phyloP scores from a whole-genome alignment of 2,888 invertebrate species.

The Protophormia terraenovae region DNA sequence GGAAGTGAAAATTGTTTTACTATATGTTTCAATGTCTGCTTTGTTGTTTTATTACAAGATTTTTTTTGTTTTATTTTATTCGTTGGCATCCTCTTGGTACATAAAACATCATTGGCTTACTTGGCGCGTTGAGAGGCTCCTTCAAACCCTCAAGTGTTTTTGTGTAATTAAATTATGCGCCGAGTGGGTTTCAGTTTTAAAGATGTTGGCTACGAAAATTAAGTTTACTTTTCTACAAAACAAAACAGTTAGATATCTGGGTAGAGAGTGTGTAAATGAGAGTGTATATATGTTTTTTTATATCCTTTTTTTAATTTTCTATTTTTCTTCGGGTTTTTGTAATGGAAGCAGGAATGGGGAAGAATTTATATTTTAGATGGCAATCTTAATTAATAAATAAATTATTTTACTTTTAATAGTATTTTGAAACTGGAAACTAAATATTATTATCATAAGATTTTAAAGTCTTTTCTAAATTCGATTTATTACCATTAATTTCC shows the following conservation, averaged over 20 bases:
- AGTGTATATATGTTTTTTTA: neutral
- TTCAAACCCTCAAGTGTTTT: slow-evolving; percentile 65
- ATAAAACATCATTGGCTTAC: slow-evolving; percentile 61
- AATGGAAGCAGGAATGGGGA: slow-evolving; percentile 15
- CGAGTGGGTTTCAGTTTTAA: slow-evolving; percentile 62
- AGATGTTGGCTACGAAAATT: slow-evolving; percentile 62
- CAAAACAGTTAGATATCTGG: slow-evolving; percentile 13
- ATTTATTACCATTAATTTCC: too few relatives aligned
- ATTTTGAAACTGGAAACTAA: too few relatives aligned
- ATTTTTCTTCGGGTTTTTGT: neutral
- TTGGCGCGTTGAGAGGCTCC: slow-evolving; percentile 49
- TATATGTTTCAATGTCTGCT: slow-evolving; percentile 40
- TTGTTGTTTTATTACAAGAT: slow-evolving; percentile 43
- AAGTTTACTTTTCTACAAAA: slow-evolving; percentile 54
- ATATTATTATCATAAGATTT: too few relatives aligned
- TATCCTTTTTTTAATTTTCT: neutral
- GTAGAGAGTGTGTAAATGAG: neutral
- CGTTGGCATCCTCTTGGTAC: slow-evolving; percentile 24
- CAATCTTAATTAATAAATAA: too few relatives aligned
- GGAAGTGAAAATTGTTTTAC: slow-evolving; percentile 5
- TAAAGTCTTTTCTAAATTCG: too few relatives aligned
- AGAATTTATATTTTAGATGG: neutral
- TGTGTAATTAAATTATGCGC: slow-evolving; percentile 66
- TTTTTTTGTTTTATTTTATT: slow-evolving; percentile 16
- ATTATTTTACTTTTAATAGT: too few relatives aligned